A percentile compares a stretch with the other conserved stretches of the same genome.
Conservation (phyloP, 2,888 invertebrate species). For the Mystacides longicornis region DNA sequence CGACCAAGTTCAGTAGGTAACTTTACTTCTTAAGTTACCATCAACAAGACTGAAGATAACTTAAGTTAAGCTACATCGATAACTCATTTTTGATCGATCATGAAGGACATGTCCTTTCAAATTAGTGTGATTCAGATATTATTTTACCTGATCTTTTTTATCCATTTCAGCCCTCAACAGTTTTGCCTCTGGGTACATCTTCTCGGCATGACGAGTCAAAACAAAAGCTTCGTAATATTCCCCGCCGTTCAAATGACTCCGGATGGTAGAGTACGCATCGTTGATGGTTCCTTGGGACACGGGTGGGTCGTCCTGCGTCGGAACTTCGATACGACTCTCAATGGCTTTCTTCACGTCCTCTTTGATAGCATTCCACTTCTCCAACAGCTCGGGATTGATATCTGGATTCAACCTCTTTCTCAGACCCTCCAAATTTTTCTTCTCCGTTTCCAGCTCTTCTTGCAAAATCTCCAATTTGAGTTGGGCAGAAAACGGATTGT, state of each 20-base stretch:
- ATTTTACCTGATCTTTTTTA: constrained; percentile 42
- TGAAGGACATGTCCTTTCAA: not conserved
- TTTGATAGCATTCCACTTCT: constrained; percentile 49
- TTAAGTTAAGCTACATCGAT: not conserved
- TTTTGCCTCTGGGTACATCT: constrained; percentile 43
- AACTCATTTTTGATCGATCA: not conserved
- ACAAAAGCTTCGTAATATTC: constrained; percentile 49
- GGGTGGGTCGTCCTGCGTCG: constrained; percentile 44
- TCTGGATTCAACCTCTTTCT: constrained; percentile 44
- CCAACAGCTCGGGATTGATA: constrained; percentile 41
- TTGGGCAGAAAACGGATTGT: constrained; percentile 80
- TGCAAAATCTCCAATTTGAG: constrained; percentile 52
- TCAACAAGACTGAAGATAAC: no score
- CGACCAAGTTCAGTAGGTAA: no score
- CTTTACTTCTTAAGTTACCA: no score
- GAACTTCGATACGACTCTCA: constrained; percentile 40
- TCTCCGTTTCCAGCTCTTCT: constrained; percentile 52
- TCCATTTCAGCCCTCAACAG: constrained; percentile 43
- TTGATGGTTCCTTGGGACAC: constrained; percentile 42
- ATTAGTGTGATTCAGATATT: not conserved
- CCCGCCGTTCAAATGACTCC: constrained; percentile 40
- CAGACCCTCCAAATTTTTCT: constrained; percentile 55
- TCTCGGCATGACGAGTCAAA: constrained; percentile 43
- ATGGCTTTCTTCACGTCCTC: constrained; percentile 45
- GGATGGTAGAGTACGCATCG: constrained; percentile 41